phyloP scores from a whole-genome alignment of 2,888 invertebrate species.

The Chymomyza amoena region DNA sequence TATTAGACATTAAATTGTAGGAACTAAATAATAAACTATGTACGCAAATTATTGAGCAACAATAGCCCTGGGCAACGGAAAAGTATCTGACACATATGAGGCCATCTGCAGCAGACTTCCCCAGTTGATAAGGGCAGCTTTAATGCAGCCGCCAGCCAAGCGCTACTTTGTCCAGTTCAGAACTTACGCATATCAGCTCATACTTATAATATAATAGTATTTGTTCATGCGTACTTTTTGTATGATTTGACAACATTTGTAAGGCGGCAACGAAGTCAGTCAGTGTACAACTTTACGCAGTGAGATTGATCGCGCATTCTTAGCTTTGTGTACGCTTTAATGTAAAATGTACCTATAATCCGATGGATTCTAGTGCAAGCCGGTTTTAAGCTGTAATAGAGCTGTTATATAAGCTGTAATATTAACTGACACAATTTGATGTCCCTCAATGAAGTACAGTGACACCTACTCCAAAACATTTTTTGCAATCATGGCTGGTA shows the following conservation, averaged over 20 bases:
- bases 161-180: neutral
- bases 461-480: neutral
- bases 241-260: neutral
- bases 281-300: neutral
- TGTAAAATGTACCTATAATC: conserved; percentile 8
- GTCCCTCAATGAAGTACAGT: neutral
- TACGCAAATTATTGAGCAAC: neutral
- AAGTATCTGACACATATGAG: neutral
- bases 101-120: neutral
- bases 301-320: neutral
- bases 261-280: neutral
- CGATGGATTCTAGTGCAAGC: conserved; percentile 39
- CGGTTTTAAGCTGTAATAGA: conserved; percentile 23
- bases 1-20: neutral
- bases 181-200: neutral
- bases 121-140: neutral
- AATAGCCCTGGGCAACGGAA: neutral
- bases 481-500: neutral
- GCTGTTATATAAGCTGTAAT: neutral
- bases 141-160: neutral
- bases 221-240: neutral
- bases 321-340: neutral
- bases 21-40: neutral
- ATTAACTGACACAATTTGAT: neutral
- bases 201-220: neutral